phyloP scores from a whole-genome alignment of 2,797 vertebrate genomes.

The Apodemus agrarius region DNA sequence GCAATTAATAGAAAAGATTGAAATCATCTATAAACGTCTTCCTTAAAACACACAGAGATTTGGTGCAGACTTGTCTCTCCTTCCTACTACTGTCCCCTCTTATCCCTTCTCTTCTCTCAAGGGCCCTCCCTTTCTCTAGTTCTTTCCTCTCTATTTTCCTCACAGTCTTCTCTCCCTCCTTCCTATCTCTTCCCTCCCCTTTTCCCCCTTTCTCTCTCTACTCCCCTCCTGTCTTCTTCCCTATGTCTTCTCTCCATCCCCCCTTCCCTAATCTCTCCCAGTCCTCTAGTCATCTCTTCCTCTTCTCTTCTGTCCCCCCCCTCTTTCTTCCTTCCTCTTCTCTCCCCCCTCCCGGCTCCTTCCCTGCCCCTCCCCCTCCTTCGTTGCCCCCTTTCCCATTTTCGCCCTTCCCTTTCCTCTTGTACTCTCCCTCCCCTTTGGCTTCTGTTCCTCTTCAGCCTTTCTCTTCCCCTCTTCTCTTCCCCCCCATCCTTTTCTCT shows the following conservation, averaged over 20 bases:
- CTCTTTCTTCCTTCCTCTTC: too few relatives aligned
- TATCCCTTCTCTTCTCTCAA: background rate
- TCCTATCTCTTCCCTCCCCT: background rate
- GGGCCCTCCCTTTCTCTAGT: background rate
- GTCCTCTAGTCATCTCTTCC: background rate
- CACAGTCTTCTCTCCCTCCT: too few relatives aligned
- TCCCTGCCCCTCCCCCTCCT: background rate
- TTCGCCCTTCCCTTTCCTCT: too few relatives aligned
- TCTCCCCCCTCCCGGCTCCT: background rate
- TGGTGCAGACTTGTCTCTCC: background rate
- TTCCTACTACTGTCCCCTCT: background rate
- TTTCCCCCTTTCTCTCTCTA: background rate
- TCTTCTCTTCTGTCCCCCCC: background rate
- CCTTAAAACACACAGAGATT: conserved; percentile 28
- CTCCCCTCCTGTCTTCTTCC: too few relatives aligned
- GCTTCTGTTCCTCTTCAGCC: background rate
- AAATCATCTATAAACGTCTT: conserved; percentile 29
- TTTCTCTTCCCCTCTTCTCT: too few relatives aligned
- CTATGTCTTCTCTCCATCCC: background rate
- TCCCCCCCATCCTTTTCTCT: background rate
- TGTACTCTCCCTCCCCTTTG: background rate
- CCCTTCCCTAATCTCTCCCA: too few relatives aligned
- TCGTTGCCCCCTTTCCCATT: too few relatives aligned
- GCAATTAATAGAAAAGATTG: background rate
- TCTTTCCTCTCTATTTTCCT: background rate